Conservation (phyloP, 2,113 vertebrate genomes). For the Sigmodon hispidus region DNA sequence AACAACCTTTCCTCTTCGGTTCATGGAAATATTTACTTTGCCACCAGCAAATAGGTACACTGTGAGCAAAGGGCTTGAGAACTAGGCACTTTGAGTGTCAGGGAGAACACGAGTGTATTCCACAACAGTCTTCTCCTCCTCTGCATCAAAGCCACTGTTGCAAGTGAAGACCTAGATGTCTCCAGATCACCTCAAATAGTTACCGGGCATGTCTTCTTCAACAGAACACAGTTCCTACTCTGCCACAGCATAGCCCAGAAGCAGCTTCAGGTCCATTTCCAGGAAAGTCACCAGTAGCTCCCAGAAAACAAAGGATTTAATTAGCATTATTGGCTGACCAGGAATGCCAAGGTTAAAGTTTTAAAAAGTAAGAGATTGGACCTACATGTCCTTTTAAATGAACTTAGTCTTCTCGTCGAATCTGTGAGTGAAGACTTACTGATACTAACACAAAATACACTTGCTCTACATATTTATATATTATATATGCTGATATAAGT, state of each 20-base stretch:
- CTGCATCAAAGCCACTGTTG: neutral
- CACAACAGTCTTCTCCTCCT: accelerated
- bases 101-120: neutral
- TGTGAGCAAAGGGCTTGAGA: neutral
- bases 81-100: neutral
- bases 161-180: neutral
- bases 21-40: slow-evolving; percentile 62
- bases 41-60: neutral
- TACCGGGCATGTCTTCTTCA: neutral
- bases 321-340: neutral
- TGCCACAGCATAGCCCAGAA: neutral
- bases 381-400: neutral
- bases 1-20: slow-evolving; percentile 27
- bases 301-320: neutral
- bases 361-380: neutral
- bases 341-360: neutral
- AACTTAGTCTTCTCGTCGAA: neutral
- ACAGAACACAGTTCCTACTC: neutral
- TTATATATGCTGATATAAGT: no score
- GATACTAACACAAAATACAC: neutral
- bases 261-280: neutral
- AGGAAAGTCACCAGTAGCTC: neutral
- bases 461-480: neutral
- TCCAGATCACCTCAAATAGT: neutral
- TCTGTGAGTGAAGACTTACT: neutral